Evolutionary conservation across 2,888 invertebrate genomes (phyloP), one percentile per base, ranked within the genome.

Genomic region (Brenthis hecate): DNA sequence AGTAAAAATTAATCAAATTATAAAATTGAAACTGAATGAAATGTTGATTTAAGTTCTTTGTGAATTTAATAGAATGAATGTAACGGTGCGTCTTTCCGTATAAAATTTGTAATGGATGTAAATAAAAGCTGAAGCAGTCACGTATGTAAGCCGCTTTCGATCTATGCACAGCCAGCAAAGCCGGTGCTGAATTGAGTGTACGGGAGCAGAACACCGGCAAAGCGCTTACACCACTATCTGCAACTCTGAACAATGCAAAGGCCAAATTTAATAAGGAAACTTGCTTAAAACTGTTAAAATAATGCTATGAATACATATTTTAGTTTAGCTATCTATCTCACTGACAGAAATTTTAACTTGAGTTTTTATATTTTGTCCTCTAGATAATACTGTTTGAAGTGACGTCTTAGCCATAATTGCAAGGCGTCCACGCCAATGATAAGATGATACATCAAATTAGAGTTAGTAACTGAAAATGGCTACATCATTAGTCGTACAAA

Each of bases 401-500:
- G 11, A 13, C 16, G n/a, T 28, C 28, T 47, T n/a, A 36, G 51
- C 32, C 32, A 8, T 57, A 53, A 57, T 56, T 62, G 54, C 28
- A 13, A 51, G 56, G 50, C 16, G 55, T 65, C 58, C 53, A 58
- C 50, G 55, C 72, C 70, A 73, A 67, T 62, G 48, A 57, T 66
- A 71, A 69, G 70, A 70, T 71, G 74, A 73, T 70, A 76, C 73
- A 73, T 74, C 72, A 76, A 77, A 76, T 74, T 67, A 66, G 72
- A 73, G 70, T 71, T 64, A 70, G 55, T 36, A 74, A 68, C 78
- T 74, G 74, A 74, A 77, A 78, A 79, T 77, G 77, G 76, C 78
- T 78, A 77, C 78, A 81, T 84, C 86, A 87, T 87, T 88, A 88
- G 83, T 82, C 80, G 76, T 80, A 80, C 81, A 78, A 84, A 83